Evolutionary conservation across 2,113 vertebrate genomes (phyloP).

Genomic region (Oryzias melastigma): DNA sequence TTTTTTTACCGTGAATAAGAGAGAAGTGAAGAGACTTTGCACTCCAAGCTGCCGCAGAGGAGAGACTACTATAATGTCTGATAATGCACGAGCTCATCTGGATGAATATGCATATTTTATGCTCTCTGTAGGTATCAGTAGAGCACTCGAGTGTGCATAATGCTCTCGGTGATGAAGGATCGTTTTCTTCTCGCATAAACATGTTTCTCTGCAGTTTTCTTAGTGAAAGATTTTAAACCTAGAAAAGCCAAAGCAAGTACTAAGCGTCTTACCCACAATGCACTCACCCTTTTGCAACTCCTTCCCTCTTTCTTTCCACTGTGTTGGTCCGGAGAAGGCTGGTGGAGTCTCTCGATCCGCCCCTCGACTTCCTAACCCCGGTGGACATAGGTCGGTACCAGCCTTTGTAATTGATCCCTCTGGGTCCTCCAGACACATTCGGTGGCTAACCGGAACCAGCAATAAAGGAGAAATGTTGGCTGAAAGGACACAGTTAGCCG

Average conservation of each 20-base stretch:
- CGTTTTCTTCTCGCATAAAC: conserved; percentile 2
- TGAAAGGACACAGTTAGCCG: conserved; percentile 3
- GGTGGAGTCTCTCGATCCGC: conserved; percentile 39
- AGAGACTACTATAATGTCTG: conserved; percentile 1
- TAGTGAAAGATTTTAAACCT: conserved; percentile 3
- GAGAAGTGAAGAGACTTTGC: not conserved
- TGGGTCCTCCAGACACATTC: conserved; percentile 67
- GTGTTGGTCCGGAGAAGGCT: conserved; percentile 31
- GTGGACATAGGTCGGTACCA: conserved; percentile 58
- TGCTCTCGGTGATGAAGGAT: not conserved
- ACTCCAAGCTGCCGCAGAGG: not conserved
- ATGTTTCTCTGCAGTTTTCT: not conserved
- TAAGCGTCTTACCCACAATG: conserved; percentile 9
- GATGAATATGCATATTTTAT: conserved; percentile 13
- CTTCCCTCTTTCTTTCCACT: conserved; percentile 32
- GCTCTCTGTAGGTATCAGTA: not conserved
- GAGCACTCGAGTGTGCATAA: not conserved
- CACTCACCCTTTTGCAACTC: not conserved
- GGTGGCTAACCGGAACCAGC: conserved; percentile 66
- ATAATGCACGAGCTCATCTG: conserved; percentile 1
- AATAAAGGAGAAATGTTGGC: conserved; percentile 67
- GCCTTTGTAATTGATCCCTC: conserved; percentile 79
- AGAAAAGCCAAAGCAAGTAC: conserved; percentile 35
- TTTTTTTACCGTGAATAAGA: not conserved
- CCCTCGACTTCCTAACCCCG: conserved; percentile 3